Evolutionary conservation across 1,140 invertebrate genomes (phyloP).

Genomic region (Papilio aristodemus): DNA sequence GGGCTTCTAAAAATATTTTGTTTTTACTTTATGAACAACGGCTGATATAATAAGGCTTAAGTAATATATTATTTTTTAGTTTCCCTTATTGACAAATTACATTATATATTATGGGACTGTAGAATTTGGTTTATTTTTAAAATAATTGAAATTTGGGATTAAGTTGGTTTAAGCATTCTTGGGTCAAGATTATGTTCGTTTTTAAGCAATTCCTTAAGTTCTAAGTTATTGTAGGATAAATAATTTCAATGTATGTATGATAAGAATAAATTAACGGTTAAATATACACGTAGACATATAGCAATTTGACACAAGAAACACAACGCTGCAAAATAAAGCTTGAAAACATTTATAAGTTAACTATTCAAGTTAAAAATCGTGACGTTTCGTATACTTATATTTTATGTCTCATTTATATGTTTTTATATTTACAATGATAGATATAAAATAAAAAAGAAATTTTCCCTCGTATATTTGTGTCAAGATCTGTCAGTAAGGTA

Average conservation of each 20-base stretch:
- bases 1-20: background rate
- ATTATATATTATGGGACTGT: constrained; percentile 30
- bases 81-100: too few species aligned
- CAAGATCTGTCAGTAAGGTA: too few species aligned
- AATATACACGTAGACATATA: too few species aligned
- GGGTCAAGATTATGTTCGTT: constrained; percentile 43
- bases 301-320: constrained; percentile 56
- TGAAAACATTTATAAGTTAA: constrained; percentile 38
- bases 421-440: too few species aligned
- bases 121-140: constrained; percentile 21
- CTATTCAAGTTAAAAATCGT: constrained; percentile 36
- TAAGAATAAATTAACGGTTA: constrained; percentile 22
- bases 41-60: too few species aligned
- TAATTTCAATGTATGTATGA: constrained; percentile 24
- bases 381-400: constrained; percentile 23
- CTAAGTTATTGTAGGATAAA: constrained; percentile 29
- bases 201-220: constrained; percentile 43
- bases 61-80: too few species aligned
- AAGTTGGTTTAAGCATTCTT: constrained; percentile 56
- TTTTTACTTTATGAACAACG: background rate
- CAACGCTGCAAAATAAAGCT: constrained; percentile 60
- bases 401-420: too few species aligned
- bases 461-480: background rate
- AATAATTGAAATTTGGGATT: constrained; percentile 38
- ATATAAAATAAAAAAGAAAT: constrained; percentile 25